Base-by-base conservation (phyloP, 2,888 invertebrate species). In the Dichetophora obliterata region DNA sequence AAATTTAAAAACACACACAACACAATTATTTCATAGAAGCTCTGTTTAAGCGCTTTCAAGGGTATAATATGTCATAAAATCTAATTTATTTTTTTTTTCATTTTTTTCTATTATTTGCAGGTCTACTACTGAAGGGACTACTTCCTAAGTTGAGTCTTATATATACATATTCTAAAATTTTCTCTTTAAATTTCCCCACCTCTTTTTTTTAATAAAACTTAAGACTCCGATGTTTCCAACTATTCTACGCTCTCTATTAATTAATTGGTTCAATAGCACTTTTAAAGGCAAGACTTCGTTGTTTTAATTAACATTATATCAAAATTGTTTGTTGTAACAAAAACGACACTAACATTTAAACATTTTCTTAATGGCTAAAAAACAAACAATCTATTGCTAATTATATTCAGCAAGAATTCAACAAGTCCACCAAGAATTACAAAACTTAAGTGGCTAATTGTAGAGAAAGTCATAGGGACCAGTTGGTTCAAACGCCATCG, bases 181-280 rank as follows among this genome's bases (percentile, higher is more conserved):
- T 31, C 3, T 31, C 31, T 31, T 5, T 31, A 4, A 31, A 4
- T 31, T 31, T 31, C 31, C 31, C 31, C 31, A n/a, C 31, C 31
- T 31, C 31, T n/a, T n/a, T n/a, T n/a, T n/a, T n/a, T n/a, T n/a
- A n/a, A n/a, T n/a, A n/a, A n/a, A n/a, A n/a, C n/a, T n/a, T n/a
- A n/a, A n/a, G n/a, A n/a, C n/a, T n/a, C n/a, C n/a, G n/a, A n/a
- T 37, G 61, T 16, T 16, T 31, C 31, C 3, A 27, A n/a, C 27
- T 3, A 5, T 14, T 8, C 31, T 5, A 54, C 54, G 19, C 8
- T 54, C 34, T n/a, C 14, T 54, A 2, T 31, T 19, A 19, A 52
- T 31, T 31, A 71, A 71, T 71, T 57, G 71, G 16, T 57, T 71
- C 22, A 71, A 59, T 34, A 37, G 4, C 57, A 37, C 71, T 71